Percentiles rank a stretch among this genome's conserved stretches.
These are phyloP conservation scores for Bryconaethiops microstoma DNA, from an alignment of 2,797 vertebrate genomes.

Conservation along the genomic window DNA sequence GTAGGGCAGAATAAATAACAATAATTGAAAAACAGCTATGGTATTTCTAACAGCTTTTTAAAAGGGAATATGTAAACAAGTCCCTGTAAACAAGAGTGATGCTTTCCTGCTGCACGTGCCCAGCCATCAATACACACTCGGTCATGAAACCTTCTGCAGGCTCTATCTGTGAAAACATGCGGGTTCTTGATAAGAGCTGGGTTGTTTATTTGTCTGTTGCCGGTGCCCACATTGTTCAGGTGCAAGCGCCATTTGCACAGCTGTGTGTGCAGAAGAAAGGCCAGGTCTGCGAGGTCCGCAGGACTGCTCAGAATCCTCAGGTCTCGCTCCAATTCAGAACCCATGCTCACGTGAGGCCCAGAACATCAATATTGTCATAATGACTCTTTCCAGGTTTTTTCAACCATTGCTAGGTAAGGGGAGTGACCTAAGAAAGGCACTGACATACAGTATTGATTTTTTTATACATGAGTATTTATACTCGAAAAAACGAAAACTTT, in stretches of 20 bases:
- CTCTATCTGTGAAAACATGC: slow-evolving; percentile 21
- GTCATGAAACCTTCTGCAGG: slow-evolving; percentile 15
- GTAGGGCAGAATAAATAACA: too few species aligned
- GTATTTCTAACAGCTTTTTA: background rate
- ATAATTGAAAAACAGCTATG: background rate
- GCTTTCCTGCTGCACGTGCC: slow-evolving; percentile 16
- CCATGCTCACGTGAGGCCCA: slow-evolving; percentile 32
- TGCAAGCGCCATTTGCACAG: slow-evolving; percentile 70
- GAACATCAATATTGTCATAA: slow-evolving; percentile 39
- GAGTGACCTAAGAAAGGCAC: background rate
- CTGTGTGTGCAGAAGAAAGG: slow-evolving; percentile 65
- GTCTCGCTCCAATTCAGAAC: slow-evolving; percentile 13
- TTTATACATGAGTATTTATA: too few species aligned
- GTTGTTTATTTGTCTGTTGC: slow-evolving; percentile 43
- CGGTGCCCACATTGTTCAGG: slow-evolving; percentile 45
- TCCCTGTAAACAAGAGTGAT: background rate
- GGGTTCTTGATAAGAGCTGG: slow-evolving; percentile 34
- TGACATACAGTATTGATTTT: background rate
- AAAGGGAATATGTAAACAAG: background rate
- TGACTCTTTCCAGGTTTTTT: slow-evolving; percentile 20
- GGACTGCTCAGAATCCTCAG: slow-evolving; percentile 18
- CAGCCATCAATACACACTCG: background rate
- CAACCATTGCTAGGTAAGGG: background rate
- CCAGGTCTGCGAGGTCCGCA: slow-evolving; percentile 52
- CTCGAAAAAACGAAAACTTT: too few species aligned